Conservation (phyloP, 2,113 vertebrate genomes). For the Corvus cornix region DNA sequence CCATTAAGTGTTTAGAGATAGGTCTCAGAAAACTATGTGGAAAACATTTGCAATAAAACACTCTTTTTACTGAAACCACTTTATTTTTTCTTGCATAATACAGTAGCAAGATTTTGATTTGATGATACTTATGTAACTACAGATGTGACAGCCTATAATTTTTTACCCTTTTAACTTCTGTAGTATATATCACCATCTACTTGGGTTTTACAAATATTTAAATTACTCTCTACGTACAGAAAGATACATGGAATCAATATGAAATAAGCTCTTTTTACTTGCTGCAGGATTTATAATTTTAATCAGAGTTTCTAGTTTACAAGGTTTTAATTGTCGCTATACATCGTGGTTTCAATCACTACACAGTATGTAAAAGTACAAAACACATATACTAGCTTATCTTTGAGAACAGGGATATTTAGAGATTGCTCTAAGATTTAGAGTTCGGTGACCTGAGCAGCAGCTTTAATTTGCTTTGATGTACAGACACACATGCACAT, state of each 20-base stretch:
- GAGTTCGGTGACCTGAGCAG: not conserved
- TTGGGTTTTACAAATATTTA: not conserved
- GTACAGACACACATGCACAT: accelerated
- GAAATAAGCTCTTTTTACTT: not conserved
- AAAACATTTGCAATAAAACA: not conserved
- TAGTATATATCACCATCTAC: not conserved
- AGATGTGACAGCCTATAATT: not conserved
- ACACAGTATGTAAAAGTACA: not conserved
- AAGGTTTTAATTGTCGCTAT: not conserved
- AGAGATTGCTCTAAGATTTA: not conserved
- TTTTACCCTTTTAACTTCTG: not conserved
- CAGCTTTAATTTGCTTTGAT: not conserved
- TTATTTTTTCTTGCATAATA: not conserved
- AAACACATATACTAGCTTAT: not conserved
- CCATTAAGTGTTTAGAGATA: not conserved
- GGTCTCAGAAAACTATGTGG: not conserved
- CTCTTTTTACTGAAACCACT: not conserved
- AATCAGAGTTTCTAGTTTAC: not conserved
- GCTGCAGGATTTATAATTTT: not conserved
- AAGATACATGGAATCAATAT: not conserved
- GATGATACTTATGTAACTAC: not conserved
- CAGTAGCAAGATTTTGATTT: not conserved
- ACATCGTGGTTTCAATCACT: not conserved
- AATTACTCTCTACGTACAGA: not conserved
- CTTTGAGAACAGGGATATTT: not conserved